Percentiles rank a stretch among this genome's conserved stretches.
These are phyloP conservation scores for Pristiophorus japonicus DNA, from an alignment of 2,113 vertebrate genomes.

Conservation along the genomic window DNA sequence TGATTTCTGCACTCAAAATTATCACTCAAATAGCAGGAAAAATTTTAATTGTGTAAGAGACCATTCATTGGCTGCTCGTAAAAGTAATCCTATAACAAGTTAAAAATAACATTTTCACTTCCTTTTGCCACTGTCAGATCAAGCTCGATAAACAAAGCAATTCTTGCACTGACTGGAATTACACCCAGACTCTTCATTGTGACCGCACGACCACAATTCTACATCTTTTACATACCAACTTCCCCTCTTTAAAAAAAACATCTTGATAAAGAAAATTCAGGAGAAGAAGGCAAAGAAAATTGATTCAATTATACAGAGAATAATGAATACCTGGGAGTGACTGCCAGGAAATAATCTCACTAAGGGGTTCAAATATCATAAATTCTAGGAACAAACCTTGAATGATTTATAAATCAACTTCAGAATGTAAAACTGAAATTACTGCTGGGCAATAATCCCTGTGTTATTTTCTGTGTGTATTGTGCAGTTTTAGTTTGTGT, in stretches of 20 bases:
- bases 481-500: not conserved
- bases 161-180: not conserved
- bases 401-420: not conserved
- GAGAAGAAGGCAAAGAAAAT: not conserved
- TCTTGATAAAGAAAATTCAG: too few species aligned
- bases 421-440: not conserved
- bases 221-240: not conserved
- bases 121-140: not conserved
- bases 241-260: not conserved
- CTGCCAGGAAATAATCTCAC: not conserved
- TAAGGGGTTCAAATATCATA: not conserved
- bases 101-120: not conserved
- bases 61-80: not conserved
- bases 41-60: not conserved
- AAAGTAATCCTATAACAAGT: not conserved
- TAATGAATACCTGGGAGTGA: not conserved
- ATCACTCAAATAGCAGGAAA: not conserved
- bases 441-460: not conserved
- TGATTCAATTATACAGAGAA: not conserved
- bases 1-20: not conserved
- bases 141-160: not conserved
- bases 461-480: not conserved
- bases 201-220: not conserved
- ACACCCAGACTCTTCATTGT: not conserved
- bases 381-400: not conserved